Percentiles rank a stretch among this genome's conserved stretches.
Evolutionary conservation across 2,113 vertebrate genomes (phyloP).

Genomic region (Bambusicola thoracicus): DNA sequence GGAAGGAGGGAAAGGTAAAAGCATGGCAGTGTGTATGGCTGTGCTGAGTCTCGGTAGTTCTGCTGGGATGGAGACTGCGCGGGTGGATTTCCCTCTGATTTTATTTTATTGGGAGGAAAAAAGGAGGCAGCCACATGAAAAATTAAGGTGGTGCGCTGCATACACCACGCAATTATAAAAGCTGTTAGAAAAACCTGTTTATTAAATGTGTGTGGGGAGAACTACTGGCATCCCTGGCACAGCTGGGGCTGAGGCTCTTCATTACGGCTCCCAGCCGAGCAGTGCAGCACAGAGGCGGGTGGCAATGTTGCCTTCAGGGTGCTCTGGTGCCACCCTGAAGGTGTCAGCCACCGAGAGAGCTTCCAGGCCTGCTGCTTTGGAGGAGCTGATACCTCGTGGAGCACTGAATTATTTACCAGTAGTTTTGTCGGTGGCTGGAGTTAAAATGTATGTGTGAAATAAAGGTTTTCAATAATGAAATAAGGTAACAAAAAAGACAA

Average conservation of each 20-base stretch:
- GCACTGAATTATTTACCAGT: slow-evolving; percentile 21
- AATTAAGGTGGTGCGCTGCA: not conserved
- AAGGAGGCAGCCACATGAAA: not conserved
- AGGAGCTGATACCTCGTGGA: not conserved
- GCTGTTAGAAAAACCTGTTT: not conserved
- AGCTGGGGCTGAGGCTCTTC: not conserved
- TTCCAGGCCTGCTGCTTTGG: slow-evolving; percentile 4
- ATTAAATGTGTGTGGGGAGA: not conserved
- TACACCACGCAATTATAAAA: slow-evolving; percentile 1
- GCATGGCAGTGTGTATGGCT: fast-evolving
- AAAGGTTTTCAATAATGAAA: slow-evolving; percentile 52
- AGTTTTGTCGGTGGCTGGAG: not conserved
- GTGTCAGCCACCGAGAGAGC: not conserved
- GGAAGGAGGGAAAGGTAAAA: not conserved
- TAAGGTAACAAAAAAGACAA: slow-evolving; percentile 29
- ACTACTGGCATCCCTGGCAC: not conserved
- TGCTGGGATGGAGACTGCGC: not conserved
- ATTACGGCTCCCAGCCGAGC: not conserved
- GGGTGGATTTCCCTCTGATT: not conserved
- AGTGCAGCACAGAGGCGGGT: not conserved
- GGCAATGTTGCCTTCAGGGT: not conserved
- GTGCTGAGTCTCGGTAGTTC: not conserved
- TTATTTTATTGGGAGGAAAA: not conserved
- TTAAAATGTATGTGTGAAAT: not conserved
- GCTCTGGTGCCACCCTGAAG: not conserved